Conservation (phyloP, 2,888 invertebrate genomes). For the Drosophila anomalata region DNA sequence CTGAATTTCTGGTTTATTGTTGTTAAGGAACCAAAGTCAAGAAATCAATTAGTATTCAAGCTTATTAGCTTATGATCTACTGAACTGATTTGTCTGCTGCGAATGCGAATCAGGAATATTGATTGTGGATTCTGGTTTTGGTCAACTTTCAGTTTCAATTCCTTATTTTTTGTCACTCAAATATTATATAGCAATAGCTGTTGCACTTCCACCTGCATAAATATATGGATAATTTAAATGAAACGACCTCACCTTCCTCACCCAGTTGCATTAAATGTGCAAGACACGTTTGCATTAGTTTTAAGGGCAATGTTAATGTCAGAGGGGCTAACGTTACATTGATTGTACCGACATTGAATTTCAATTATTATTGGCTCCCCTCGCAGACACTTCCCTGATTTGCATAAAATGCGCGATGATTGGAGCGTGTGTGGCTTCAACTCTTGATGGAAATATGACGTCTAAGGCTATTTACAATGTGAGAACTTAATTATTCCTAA, state of each 20-base stretch:
- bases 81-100: constrained; percentile 42
- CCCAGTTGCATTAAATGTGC: constrained; percentile 24
- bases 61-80: constrained; percentile 32
- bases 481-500: constrained; percentile 29
- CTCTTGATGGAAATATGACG: constrained; percentile 50
- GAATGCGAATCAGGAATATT: constrained; percentile 16
- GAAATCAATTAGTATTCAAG: constrained; percentile 32
- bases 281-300: constrained; percentile 27
- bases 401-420: constrained; percentile 49
- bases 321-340: constrained; percentile 54
- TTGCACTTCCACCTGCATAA: constrained; percentile 63
- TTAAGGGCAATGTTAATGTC: constrained; percentile 77
- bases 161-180: constrained; percentile 29
- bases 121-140: constrained; percentile 2
- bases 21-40: constrained; percentile 40
- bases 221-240: constrained; percentile 3
- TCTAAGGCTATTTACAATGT: constrained; percentile 51
- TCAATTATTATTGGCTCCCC: constrained; percentile 51
- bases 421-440: constrained; percentile 42
- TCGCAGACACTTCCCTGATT: constrained; percentile 45
- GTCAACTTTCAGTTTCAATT: constrained; percentile 44
- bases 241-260: constrained; percentile 18
- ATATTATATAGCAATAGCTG: constrained; percentile 6
- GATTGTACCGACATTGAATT: constrained; percentile 54
- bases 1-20: constrained; percentile 45